Conservation (phyloP, 2,797 vertebrate species). For the Ctenosaura bakeri region DNA sequence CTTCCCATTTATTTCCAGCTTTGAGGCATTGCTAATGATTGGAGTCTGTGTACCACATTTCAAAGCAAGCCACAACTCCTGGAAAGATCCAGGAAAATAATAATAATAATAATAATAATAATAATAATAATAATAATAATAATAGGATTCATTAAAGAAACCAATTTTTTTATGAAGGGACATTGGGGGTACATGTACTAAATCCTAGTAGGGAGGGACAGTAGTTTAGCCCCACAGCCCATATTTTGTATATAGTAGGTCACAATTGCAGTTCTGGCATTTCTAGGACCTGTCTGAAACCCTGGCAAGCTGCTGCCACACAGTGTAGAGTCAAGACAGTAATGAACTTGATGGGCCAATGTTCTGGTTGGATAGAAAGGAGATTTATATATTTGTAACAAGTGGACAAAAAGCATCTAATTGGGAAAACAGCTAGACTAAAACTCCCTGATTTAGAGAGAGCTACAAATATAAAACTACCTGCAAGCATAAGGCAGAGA, state of each 20-base stretch:
- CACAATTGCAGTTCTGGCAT: neutral
- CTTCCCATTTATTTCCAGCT: no score
- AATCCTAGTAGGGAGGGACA: no score
- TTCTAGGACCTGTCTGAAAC: neutral
- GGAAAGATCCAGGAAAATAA: no score
- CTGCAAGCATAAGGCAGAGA: constrained; percentile 25
- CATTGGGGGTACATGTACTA: no score
- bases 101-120: no score
- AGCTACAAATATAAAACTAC: constrained; percentile 44
- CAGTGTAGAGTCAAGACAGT: neutral
- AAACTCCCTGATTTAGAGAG: constrained; percentile 46
- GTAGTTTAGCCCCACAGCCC: neutral
- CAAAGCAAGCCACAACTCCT: no score
- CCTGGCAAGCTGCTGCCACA: neutral
- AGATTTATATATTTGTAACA: neutral
- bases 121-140: no score
- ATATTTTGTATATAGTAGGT: neutral
- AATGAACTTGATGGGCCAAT: no score
- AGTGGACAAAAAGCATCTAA: neutral
- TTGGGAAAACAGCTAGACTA: neutral
- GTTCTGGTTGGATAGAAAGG: neutral
- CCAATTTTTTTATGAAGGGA: no score
- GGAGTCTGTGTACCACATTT: no score
- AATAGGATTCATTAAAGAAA: no score
- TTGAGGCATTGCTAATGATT: no score